Evolutionary conservation across 2,888 invertebrate species (phyloP), one percentile per base, ranked within the genome.

Genomic region (Hirtodrosophila trivittata): DNA sequence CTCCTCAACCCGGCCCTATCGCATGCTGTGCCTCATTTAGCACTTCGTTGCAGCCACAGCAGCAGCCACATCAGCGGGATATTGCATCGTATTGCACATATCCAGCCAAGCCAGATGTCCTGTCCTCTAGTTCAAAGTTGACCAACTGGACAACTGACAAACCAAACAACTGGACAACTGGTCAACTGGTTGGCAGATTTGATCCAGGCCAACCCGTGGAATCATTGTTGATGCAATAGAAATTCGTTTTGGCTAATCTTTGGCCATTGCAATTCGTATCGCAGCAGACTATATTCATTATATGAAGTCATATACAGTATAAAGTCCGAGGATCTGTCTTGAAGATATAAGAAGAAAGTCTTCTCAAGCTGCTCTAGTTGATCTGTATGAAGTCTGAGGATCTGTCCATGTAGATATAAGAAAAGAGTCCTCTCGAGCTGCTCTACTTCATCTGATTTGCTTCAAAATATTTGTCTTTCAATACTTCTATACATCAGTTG

Each of bases 1-100:
- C 28, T 8, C 30, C n/a, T 18, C 3, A 13, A 10, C 50, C 30
- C 13, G 42, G 43, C 43, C 13, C 25, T 28, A 9, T 4, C n/a
- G 12, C 87, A 58, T 46, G 87, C 87, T 88, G 88, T 56, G 87
- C 59, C 65, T 66, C 84, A 81, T 87, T 87, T 87, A 88, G 77
- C 87, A 88, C 86, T 75, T 81, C 66, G 67, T 67, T 75, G 58
- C 50, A 38, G 50, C 41, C 10, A n/a, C 49, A 28, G 13, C 77
- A 54, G 64, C 82, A 57, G 66, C 66, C 14, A 16, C 57, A 77
- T 35, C 77, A 58, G 60, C 77, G 59, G 83, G 80, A 72, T 43
- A 66, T 66, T 56, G 41, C 64, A 52, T 50, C 6, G 46, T 39
- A 67, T 69, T 70, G 49, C 67, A 32, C 59, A 14, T 33, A 12